Conservation (phyloP, 2,888 invertebrate species). For the Cordilura impudica region DNA sequence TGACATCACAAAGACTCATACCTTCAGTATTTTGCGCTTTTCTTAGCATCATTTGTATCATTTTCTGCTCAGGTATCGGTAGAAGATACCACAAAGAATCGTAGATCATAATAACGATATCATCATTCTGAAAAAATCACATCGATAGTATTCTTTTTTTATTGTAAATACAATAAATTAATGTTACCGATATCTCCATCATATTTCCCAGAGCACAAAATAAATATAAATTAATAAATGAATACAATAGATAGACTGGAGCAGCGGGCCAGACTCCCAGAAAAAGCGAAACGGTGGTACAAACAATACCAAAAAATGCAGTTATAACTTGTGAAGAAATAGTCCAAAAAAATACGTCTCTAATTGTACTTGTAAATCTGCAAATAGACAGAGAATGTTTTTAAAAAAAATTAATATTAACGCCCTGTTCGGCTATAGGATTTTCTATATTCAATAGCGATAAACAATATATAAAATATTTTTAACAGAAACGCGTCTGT, state of each 20-base stretch:
- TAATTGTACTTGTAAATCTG: neutral
- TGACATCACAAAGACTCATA: constrained; percentile 64
- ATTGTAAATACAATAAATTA: neutral
- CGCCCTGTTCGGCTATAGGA: no score
- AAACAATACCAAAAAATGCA: constrained; percentile 25
- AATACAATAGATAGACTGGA: constrained; percentile 27
- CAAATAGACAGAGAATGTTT: neutral
- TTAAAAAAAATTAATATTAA: neutral
- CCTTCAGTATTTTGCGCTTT: constrained; percentile 61
- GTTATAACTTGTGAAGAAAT: constrained; percentile 30
- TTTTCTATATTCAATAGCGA: no score
- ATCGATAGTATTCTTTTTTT: neutral
- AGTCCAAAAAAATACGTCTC: constrained; percentile 24
- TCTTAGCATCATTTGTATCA: constrained; percentile 66
- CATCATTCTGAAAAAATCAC: constrained; percentile 29
- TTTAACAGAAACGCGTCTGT: no score
- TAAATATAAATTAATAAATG: constrained; percentile 19
- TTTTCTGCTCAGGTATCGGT: constrained; percentile 62
- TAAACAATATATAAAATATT: no score
- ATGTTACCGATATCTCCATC: constrained; percentile 34
- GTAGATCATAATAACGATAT: constrained; percentile 58
- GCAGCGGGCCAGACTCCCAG: constrained; percentile 42
- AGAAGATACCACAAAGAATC: constrained; percentile 67
- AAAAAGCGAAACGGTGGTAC: constrained; percentile 38
- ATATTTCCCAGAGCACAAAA: constrained; percentile 49